Evolutionary conservation across 2,888 invertebrate genomes (phyloP).

Genomic region (Halictus quadricinctus): DNA sequence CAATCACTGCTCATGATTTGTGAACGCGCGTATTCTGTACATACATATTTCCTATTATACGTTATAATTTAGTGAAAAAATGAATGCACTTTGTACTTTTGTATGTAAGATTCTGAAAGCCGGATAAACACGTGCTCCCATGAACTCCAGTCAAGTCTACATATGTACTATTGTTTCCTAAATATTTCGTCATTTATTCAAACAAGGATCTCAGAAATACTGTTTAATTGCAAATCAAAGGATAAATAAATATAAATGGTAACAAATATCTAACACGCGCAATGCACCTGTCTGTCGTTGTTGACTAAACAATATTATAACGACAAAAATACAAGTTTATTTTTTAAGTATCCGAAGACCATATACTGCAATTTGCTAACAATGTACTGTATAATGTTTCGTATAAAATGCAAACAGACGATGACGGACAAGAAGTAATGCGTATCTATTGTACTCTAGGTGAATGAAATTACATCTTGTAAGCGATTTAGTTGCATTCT

Average conservation of each 20-base stretch:
- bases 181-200: background rate
- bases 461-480: slow-evolving; percentile 22
- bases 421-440: slow-evolving; percentile 60
- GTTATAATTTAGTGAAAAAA: slow-evolving; percentile 58
- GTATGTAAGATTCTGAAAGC: slow-evolving; percentile 57
- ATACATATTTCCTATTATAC: slow-evolving; percentile 21
- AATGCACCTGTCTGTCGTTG: background rate
- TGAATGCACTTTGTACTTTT: slow-evolving; percentile 68
- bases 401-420: slow-evolving; percentile 18
- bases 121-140: slow-evolving; percentile 14
- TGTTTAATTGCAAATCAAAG: slow-evolving; percentile 5
- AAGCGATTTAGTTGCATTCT: slow-evolving; percentile 46
- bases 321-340: background rate
- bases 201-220: background rate
- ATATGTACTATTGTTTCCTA: background rate
- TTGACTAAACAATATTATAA: background rate
- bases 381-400: background rate
- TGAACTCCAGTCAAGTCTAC: slow-evolving; percentile 10
- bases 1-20: background rate
- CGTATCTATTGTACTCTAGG: slow-evolving; percentile 54
- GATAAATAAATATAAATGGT: background rate
- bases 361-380: slow-evolving; percentile 10
- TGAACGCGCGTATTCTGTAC: slow-evolving; percentile 26
- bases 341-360: background rate
- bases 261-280: background rate